A percentile compares a stretch with the other conserved stretches of the same genome.
phyloP scores from a whole-genome alignment of 2,888 invertebrate genomes.

The Sycophila texana region DNA sequence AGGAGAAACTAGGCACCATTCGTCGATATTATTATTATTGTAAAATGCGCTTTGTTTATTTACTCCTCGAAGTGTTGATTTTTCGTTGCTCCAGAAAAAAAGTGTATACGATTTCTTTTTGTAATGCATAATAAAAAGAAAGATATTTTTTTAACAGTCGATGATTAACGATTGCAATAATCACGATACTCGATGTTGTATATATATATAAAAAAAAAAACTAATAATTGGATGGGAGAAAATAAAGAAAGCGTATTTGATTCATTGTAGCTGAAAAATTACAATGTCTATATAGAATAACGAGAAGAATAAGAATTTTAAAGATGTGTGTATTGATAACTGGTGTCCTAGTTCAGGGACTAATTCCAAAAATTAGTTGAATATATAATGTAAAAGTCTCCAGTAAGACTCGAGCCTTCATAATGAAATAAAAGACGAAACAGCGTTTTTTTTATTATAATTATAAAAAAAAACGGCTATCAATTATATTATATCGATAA shows the following conservation, averaged over 20 bases:
- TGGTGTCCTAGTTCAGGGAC: conserved; percentile 8
- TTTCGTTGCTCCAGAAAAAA: too few relatives aligned
- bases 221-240: neutral
- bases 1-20: conserved; percentile 27
- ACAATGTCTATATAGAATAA: conserved; percentile 1
- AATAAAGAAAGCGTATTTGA: conserved; percentile 26
- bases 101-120: too few relatives aligned
- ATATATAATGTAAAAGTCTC: neutral
- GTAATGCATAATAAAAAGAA: too few relatives aligned
- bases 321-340: conserved; percentile 15
- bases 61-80: neutral
- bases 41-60: conserved; percentile 37
- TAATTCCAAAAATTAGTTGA: conserved; percentile 5
- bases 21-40: neutral
- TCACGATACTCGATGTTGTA: too few relatives aligned
- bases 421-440: conserved; percentile 19
- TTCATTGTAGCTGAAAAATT: conserved; percentile 3
- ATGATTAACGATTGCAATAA: too few relatives aligned
- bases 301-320: conserved; percentile 1
- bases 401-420: neutral
- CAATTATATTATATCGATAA: conserved; percentile 44
- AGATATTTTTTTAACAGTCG: too few relatives aligned
- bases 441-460: conserved; percentile 27
- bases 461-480: conserved; percentile 14
- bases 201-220: too few relatives aligned